Evolutionary conservation across 2,888 invertebrate species (phyloP), one percentile per base, ranked within the genome.

Genomic region (Artemia sp.): DNA sequence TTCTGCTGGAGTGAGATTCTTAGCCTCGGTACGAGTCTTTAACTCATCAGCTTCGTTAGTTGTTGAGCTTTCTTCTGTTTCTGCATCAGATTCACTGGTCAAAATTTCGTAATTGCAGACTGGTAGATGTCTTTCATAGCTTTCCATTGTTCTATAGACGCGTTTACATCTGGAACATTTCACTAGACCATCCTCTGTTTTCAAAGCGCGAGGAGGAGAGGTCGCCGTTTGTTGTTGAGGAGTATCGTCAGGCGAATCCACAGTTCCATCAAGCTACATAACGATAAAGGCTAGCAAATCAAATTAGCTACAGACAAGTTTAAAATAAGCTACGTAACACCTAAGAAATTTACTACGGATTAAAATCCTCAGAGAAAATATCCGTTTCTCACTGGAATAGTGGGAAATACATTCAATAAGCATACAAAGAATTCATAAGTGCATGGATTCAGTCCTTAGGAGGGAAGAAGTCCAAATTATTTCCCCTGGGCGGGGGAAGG

Each of bases 131-230:
- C 89, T 82, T 75, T 89, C 86, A 75, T 87, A 91, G 70, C 90
- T 90, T 72, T 87, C 86, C 73, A 86, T 85, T 68, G 89, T 90
- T 75, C 90, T 82, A 76, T 90, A 91, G 3, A 90, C 90, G 76
- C 92, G 87, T 75, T 89, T 89, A 76, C 93, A 94, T 73, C 89
- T 84, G 74, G 87, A 86, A 78, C 93, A 94, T 75, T 89, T 87
- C 1, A 92, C 91, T 9, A 89, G 87, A 74, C 86, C 84, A 74
- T 87, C 87, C 64, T 82, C 81, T 70, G n/a, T 14, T 6, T n/a
- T 52, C 51, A 66, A 12, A n/a, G n/a, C 68, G 14, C 19, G 51
- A 51, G 74, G 14, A 76, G 75, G 9, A 76, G 71, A 4, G 72
- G 67, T 51, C 66, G 68, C 8, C 66, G 70, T n/a, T 53, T 69